phyloP scores from a whole-genome alignment of 2,797 vertebrate genomes.

The Argya squamiceps region DNA sequence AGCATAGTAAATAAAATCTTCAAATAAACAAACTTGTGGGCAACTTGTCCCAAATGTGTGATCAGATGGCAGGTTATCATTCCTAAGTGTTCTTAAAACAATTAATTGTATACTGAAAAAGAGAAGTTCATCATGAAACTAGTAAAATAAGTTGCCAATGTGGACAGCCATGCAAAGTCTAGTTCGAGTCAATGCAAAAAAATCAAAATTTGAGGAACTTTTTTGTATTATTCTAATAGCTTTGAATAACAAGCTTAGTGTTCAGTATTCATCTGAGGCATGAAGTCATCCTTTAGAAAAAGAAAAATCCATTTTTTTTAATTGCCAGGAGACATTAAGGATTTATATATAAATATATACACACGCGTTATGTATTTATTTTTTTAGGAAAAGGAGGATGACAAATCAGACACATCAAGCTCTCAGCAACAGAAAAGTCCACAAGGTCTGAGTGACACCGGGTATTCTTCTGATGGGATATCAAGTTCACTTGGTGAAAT shows the following conservation, averaged over 20 bases:
- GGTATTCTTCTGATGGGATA: conserved; percentile 86
- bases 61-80: neutral
- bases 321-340: conserved; percentile 11
- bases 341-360: conserved; percentile 43
- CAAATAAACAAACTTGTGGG: neutral
- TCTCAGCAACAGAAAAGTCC: conserved; percentile 84
- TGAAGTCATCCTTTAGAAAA: neutral
- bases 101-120: neutral
- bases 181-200: neutral
- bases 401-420: conserved; percentile 81
- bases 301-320: neutral
- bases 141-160: neutral
- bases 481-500: conserved; percentile 86
- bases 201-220: neutral
- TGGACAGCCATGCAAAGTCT: neutral
- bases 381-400: conserved; percentile 84
- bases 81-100: neutral
- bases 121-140: neutral
- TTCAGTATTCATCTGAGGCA: neutral
- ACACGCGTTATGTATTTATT: conserved; percentile 71
- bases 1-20: neutral
- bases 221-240: neutral
- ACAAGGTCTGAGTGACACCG: conserved; percentile 84
- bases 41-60: neutral
- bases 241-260: neutral